Evolutionary conservation across 2,113 vertebrate genomes (phyloP).

Genomic region (Meles meles): DNA sequence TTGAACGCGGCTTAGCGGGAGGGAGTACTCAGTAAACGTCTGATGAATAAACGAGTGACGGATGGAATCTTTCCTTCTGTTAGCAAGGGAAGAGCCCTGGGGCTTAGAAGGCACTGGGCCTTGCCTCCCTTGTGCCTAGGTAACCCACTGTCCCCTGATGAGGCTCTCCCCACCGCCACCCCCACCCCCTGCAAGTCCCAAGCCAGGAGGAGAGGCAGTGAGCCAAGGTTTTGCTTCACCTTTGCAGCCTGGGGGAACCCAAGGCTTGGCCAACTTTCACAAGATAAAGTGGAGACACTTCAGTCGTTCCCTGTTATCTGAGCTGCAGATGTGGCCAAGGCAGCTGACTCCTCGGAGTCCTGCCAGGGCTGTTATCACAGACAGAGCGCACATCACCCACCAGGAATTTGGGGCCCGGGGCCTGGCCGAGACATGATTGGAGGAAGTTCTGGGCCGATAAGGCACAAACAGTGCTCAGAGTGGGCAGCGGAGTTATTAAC

Average conservation of each 20-base stretch:
- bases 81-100: background rate
- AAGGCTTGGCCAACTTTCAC: background rate
- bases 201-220: background rate
- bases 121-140: background rate
- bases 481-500: background rate
- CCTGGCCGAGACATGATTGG: background rate
- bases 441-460: slow-evolving; percentile 49
- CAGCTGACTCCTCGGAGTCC: background rate
- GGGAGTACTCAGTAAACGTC: background rate
- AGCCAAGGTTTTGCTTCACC: background rate
- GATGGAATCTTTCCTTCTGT: background rate
- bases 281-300: slow-evolving; percentile 19
- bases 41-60: background rate
- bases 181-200: background rate
- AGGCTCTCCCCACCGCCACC: background rate
- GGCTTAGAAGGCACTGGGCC: accelerated
- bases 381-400: slow-evolving; percentile 21
- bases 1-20: background rate
- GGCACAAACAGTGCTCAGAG: background rate
- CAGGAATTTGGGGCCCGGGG: slow-evolving; percentile 52
- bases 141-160: background rate
- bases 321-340: background rate
- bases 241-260: background rate
- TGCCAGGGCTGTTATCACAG: slow-evolving; percentile 33
- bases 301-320: background rate